Conservation (phyloP, 2,888 invertebrate species). For the Caenorhabditis wallacei region DNA sequence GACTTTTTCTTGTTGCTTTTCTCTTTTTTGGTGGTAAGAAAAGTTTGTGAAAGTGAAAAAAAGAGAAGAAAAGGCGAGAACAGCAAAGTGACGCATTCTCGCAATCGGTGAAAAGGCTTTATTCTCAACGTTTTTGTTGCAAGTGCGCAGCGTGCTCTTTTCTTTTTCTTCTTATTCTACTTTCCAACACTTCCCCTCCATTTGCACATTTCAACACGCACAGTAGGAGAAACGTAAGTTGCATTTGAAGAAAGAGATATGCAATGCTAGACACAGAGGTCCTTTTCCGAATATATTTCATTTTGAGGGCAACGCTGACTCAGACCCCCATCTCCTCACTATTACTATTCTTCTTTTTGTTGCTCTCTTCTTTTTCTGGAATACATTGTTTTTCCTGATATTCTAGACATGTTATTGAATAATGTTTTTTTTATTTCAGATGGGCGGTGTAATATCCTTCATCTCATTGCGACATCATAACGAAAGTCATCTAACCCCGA, state of each 20-base stretch:
- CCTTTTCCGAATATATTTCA: constrained; percentile 57
- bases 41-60: constrained; percentile 2
- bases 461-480: constrained; percentile 67
- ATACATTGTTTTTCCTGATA: constrained; percentile 3
- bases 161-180: constrained; percentile 1
- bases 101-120: constrained; percentile 58
- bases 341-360: constrained; percentile 42
- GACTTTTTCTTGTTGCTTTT: not conserved
- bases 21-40: constrained; percentile 8
- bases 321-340: constrained; percentile 27
- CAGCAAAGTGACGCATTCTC: constrained; percentile 59
- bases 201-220: constrained; percentile 57
- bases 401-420: constrained; percentile 33
- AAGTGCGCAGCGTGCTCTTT: constrained; percentile 40
- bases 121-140: constrained; percentile 49
- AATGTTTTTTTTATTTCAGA: constrained; percentile 52
- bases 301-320: constrained; percentile 53
- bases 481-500: constrained; percentile 58
- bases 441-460: constrained; percentile 75
- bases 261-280: constrained; percentile 26
- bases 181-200: constrained; percentile 22
- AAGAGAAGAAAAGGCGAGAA: constrained; percentile 29
- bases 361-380: constrained; percentile 13
- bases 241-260: constrained; percentile 55
- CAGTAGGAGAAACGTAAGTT: constrained; percentile 50